phyloP scores from a whole-genome alignment of 2,113 vertebrate species.

The Oenanthe melanoleuca region DNA sequence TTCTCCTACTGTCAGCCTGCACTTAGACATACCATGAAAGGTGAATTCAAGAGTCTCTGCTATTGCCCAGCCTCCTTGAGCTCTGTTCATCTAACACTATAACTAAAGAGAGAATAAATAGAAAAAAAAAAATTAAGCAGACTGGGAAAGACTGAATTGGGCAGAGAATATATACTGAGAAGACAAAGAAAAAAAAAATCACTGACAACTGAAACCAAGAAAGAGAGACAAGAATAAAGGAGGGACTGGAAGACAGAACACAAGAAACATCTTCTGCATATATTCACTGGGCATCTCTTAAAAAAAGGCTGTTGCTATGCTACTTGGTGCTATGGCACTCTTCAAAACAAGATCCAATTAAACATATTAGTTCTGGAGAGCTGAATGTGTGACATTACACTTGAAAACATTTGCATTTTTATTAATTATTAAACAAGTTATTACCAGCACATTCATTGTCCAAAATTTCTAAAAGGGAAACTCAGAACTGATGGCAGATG shows the following conservation, averaged over 20 bases:
- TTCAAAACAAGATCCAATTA: background rate
- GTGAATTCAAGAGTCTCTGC: background rate
- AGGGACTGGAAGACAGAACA: background rate
- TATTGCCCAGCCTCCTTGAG: background rate
- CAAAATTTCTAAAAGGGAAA: background rate
- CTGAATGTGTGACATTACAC: background rate
- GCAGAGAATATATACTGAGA: background rate
- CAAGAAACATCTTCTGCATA: background rate
- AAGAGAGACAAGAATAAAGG: background rate
- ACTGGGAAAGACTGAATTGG: background rate
- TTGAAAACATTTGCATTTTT: constrained; percentile 1
- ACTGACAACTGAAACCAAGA: background rate
- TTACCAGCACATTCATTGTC: background rate
- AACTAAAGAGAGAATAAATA: background rate
- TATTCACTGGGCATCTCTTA: background rate
- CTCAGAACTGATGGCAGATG: background rate
- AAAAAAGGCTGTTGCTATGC: background rate
- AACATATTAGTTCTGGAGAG: background rate
- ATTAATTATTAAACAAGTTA: background rate
- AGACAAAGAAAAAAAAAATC: background rate
- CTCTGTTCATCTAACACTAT: background rate
- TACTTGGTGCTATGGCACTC: background rate
- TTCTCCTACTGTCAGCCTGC: background rate
- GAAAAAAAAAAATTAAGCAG: background rate
- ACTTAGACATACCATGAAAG: background rate